Conservation (phyloP, 2,888 invertebrate species). For the Drosophila nigritarsus region DNA sequence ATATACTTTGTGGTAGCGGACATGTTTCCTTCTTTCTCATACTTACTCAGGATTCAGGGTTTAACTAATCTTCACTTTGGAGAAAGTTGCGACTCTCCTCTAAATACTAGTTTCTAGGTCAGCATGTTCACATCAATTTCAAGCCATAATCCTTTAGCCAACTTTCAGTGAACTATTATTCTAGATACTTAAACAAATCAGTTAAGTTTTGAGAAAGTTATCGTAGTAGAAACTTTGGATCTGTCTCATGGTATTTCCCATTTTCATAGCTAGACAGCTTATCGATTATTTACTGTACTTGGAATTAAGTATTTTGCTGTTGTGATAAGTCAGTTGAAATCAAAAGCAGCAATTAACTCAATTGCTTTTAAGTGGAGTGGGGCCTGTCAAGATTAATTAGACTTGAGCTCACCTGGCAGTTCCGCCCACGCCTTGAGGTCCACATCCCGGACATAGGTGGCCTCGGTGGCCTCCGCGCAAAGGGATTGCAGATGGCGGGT, state of each 20-base stretch:
- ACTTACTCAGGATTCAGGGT: too few relatives aligned
- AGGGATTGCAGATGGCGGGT: constrained; percentile 91
- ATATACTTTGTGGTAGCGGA: too few relatives aligned
- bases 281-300: not conserved
- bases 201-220: not conserved
- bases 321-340: constrained; percentile 11
- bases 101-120: not conserved
- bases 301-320: not conserved
- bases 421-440: constrained; percentile 93
- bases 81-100: not conserved
- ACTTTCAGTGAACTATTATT: not conserved
- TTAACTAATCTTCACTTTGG: not conserved
- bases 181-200: not conserved
- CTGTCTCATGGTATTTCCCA: too few relatives aligned
- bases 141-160: not conserved
- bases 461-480: constrained; percentile 91
- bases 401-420: constrained; percentile 88
- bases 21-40: too few relatives aligned
- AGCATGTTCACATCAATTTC: not conserved
- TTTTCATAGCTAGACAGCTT: too few relatives aligned
- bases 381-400: constrained; percentile 47
- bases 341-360: constrained; percentile 3
- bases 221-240: too few relatives aligned
- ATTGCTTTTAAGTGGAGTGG: not conserved
- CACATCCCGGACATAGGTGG: constrained; percentile 91